Base-by-base conservation (phyloP, 2,888 invertebrate genomes). In the Sceliomorpha sp. region DNA sequence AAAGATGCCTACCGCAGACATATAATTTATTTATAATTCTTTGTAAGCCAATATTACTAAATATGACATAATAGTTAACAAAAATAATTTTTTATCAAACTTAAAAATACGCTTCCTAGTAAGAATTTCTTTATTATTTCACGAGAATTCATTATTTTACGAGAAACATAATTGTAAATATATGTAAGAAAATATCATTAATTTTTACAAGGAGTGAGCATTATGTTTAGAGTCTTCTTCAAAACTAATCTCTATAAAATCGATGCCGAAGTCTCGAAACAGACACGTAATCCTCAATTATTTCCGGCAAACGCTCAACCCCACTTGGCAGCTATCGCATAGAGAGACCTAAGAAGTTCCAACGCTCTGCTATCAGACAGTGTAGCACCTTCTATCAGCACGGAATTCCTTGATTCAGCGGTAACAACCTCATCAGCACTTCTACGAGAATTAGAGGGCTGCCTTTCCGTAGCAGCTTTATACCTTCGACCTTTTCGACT, bases 311-410 rank as follows among this genome's bases (percentile, higher is more conserved):
- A 17, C 4, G 17, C 64, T 89, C 90, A 91, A 78, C 95, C 95
- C 92, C 95, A 95, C 89, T 93, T 92, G 12, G 95, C 94, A 56
- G 96, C 95, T 85, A 96, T 92, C 70, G 94, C 92, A 88, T 96
- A 96, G 58, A 96, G 90, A 70, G 96, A 95, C 89, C 94, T 93
- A 82, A 96, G 91, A 75, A 96, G 89, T 88, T 96, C 95, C 78
- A 96, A 89, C 8, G 96, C 96, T 86, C 96, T 91, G 13, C 92
- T 92, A 80, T 96, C 95, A 8, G 95, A 92, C 48, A 73, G 90
- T 83, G 80, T 84, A 75, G 70, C 90, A 88, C 82, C 82, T 75
- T 85, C 79, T 20, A 79, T 70, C n/a, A 82, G 71, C 14, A 83
- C 68, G 7, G 80, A 73, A 64, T 81, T 84, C 55, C 77, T 76